Percentiles rank a stretch among this genome's conserved stretches.
Conservation (phyloP, 2,113 vertebrate species). For the Rhabdornis inornatus region DNA sequence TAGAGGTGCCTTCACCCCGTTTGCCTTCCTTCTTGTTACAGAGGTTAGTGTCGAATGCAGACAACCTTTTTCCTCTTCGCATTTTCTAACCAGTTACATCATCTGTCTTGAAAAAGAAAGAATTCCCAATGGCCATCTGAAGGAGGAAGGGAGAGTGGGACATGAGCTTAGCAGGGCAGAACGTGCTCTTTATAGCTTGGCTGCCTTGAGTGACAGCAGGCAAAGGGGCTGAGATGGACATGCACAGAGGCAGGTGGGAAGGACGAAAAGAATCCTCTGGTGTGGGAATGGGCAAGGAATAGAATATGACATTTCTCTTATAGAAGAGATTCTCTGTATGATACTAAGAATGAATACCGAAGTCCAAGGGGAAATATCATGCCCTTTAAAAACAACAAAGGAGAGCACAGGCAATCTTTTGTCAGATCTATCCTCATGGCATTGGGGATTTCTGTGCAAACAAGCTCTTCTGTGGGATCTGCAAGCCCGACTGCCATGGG, state of each 20-base stretch:
- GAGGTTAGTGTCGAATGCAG: neutral
- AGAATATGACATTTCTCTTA: constrained; percentile 54
- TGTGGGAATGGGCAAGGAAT: constrained; percentile 25
- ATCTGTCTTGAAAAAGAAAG: constrained; percentile 1
- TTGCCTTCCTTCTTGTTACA: neutral
- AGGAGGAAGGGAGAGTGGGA: neutral
- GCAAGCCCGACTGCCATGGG: neutral
- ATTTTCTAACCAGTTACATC: constrained; percentile 27
- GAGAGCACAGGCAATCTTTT: constrained; percentile 25
- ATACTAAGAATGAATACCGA: constrained; percentile 37
- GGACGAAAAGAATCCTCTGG: neutral
- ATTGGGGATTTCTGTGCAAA: constrained; percentile 9
- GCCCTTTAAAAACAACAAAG: constrained; percentile 62
- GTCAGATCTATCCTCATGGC: neutral
- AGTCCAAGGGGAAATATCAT: constrained; percentile 56
- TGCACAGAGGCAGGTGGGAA: constrained; percentile 8
- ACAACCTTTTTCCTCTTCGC: neutral
- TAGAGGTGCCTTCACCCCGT: neutral
- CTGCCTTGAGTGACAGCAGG: constrained; percentile 48
- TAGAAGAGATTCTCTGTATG: constrained; percentile 27
- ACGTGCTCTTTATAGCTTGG: constrained; percentile 46
- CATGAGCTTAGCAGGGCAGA: constrained; percentile 42
- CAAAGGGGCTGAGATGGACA: neutral
- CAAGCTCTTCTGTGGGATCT: constrained; percentile 9
- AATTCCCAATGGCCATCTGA: constrained; percentile 14